Conservation (phyloP, 2,888 invertebrate species). For the Synergus laeviventris region DNA sequence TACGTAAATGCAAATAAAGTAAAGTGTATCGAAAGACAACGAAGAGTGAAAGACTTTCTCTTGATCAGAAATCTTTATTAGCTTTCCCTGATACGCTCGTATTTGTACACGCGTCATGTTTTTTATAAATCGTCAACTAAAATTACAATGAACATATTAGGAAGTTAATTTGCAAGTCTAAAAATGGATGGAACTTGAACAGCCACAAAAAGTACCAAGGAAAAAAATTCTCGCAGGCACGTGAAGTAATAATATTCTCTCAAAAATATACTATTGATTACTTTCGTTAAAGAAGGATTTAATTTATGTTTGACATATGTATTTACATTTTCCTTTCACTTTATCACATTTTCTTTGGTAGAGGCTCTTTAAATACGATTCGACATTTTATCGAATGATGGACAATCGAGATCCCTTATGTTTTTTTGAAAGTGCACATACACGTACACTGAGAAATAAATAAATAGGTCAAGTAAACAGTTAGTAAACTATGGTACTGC, state of each 20-base stretch:
- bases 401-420: too few relatives aligned
- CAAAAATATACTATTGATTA: background rate
- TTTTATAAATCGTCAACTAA: slow-evolving; percentile 30
- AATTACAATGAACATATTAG: background rate
- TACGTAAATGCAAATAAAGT: slow-evolving; percentile 17
- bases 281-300: background rate
- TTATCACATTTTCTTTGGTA: too few relatives aligned
- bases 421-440: too few relatives aligned
- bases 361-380: too few relatives aligned
- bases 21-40: slow-evolving; percentile 32
- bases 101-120: slow-evolving; percentile 30
- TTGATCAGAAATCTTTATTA: slow-evolving; percentile 37
- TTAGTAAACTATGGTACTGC: too few relatives aligned
- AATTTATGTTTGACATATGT: background rate
- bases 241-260: too few relatives aligned
- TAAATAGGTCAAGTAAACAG: too few relatives aligned
- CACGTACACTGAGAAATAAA: too few relatives aligned
- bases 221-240: too few relatives aligned
- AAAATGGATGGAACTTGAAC: background rate
- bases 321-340: background rate
- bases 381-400: too few relatives aligned
- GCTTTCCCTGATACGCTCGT: slow-evolving; percentile 35
- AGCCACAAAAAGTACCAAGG: too few relatives aligned
- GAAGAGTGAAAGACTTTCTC: slow-evolving; percentile 37
- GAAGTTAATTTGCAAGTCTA: background rate